These are phyloP conservation scores for Apoda limacodes DNA, from an alignment of 2,888 invertebrate genomes.

Conservation along the genomic window DNA sequence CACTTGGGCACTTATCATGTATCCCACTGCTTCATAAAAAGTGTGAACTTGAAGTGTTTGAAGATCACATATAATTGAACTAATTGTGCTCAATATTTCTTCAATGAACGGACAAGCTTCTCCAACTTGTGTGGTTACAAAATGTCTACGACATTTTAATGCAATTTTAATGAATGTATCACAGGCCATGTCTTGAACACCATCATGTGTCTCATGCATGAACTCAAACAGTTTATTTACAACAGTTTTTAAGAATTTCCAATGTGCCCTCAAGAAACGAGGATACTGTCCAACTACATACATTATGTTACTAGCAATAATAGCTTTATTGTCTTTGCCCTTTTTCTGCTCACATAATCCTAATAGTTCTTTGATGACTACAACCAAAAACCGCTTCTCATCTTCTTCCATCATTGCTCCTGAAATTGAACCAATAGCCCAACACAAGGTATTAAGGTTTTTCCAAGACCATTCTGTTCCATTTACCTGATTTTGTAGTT, in stretches of 20 bases:
- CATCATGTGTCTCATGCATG: constrained; percentile 99
- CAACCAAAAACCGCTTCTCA: constrained; percentile 98
- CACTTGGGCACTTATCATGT: constrained; percentile 97
- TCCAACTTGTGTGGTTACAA: constrained; percentile 95
- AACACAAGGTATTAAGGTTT: constrained; percentile 98
- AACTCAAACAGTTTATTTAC: constrained; percentile 99
- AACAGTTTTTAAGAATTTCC: constrained; percentile 99
- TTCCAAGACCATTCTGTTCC: constrained; percentile 99
- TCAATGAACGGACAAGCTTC: constrained; percentile 98
- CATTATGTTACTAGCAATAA: constrained; percentile 99
- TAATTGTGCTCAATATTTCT: constrained; percentile 96
- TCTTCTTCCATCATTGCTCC: constrained; percentile 99
- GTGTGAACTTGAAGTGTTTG: constrained; percentile 99
- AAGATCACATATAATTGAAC: constrained; percentile 98
- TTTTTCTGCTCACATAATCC: constrained; percentile 99
- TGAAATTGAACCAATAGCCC: constrained; percentile 99
- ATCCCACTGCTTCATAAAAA: constrained; percentile 99
- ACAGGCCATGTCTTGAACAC: constrained; percentile 99
- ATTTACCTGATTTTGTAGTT: constrained; percentile 97
- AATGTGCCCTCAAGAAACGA: constrained; percentile 97
- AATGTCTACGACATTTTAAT: constrained; percentile 96
- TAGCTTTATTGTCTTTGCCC: constrained; percentile 99
- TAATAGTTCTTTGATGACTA: constrained; percentile 97
- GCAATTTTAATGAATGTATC: constrained; percentile 99
- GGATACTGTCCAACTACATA: constrained; percentile 99